phyloP scores from a whole-genome alignment of 2,888 invertebrate genomes.

The Fabriciana adippe region DNA sequence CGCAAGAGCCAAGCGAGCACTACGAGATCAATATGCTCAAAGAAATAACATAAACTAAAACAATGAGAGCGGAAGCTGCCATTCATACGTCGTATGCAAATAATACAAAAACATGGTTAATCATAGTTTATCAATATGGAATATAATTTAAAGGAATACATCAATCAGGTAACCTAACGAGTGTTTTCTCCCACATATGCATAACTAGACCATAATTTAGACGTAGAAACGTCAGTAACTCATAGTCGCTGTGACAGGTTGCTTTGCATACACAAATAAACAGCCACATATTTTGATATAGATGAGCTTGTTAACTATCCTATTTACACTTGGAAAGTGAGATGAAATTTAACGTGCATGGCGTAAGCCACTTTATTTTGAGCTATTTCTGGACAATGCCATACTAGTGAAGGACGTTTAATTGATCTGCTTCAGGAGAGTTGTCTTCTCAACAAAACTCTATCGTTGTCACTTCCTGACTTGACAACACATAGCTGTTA shows the following conservation, averaged over 20 bases:
- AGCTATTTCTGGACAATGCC: too few relatives aligned
- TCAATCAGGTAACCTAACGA: conserved; percentile 61
- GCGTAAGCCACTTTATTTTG: neutral
- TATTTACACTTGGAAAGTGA: conserved; percentile 32
- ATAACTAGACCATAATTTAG: conserved; percentile 75
- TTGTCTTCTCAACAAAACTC: too few relatives aligned
- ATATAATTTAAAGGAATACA: conserved; percentile 45
- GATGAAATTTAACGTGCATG: neutral
- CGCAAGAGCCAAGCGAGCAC: neutral
- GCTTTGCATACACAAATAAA: conserved; percentile 68
- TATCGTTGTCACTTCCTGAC: too few relatives aligned
- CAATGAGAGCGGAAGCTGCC: conserved; percentile 8
- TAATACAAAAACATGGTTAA: conserved; percentile 19
- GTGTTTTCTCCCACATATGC: conserved; percentile 72
- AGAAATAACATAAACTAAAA: neutral
- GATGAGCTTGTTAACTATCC: conserved; percentile 40
- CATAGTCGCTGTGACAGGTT: conserved; percentile 66
- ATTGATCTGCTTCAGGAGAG: too few relatives aligned
- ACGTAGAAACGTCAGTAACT: conserved; percentile 64
- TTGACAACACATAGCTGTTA: too few relatives aligned
- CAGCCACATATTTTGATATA: conserved; percentile 30
- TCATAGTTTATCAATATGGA: conserved; percentile 34
- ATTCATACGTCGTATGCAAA: conserved; percentile 20
- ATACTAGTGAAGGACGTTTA: too few relatives aligned
- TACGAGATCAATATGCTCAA: neutral